Percentiles rank a stretch among this genome's conserved stretches.
Evolutionary conservation across 2,797 vertebrate genomes (phyloP).

Genomic region (Neostethus bicornis): DNA sequence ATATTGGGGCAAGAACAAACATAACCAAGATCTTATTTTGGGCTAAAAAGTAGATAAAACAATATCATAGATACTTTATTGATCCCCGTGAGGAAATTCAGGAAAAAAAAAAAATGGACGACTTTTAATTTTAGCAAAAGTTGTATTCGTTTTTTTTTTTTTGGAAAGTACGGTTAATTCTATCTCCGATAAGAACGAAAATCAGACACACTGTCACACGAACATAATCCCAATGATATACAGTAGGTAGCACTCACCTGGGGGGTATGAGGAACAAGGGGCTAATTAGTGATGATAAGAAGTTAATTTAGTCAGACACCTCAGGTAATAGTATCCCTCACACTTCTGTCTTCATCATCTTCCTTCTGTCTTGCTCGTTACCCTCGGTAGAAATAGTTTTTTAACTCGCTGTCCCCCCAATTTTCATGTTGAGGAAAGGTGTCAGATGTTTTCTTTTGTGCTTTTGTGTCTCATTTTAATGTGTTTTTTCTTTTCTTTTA

Average conservation of each 20-base stretch:
- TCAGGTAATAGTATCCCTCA: constrained; percentile 65
- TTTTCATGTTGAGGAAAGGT: constrained; percentile 68
- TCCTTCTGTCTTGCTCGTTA: constrained; percentile 12
- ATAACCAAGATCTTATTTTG: too few relatives aligned
- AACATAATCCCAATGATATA: constrained; percentile 44
- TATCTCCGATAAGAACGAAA: constrained; percentile 17
- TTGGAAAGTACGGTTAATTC: constrained; percentile 4
- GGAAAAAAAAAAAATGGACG: too few relatives aligned
- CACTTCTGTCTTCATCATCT: constrained; percentile 42
- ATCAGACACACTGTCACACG: constrained; percentile 6
- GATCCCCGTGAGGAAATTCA: too few relatives aligned
- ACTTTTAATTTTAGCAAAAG: too few relatives aligned
- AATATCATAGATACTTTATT: too few relatives aligned
- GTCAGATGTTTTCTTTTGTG: constrained; percentile 62
- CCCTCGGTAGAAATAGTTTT: constrained; percentile 43
- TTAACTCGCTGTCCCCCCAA: constrained; percentile 42
- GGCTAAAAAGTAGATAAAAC: too few relatives aligned
- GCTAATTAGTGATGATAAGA: constrained; percentile 80
- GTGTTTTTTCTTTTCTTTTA: constrained; percentile 11
- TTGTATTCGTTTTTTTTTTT: too few relatives aligned
- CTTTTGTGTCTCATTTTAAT: constrained; percentile 26
- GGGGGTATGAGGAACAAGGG: constrained; percentile 70
- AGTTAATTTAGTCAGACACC: constrained; percentile 80
- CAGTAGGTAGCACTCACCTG: constrained; percentile 60
- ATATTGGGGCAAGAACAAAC: too few relatives aligned